Percentiles rank a stretch among this genome's conserved stretches.
Conservation (phyloP, 1,140 invertebrate genomes). For the Ceratosolen fusciceps region DNA sequence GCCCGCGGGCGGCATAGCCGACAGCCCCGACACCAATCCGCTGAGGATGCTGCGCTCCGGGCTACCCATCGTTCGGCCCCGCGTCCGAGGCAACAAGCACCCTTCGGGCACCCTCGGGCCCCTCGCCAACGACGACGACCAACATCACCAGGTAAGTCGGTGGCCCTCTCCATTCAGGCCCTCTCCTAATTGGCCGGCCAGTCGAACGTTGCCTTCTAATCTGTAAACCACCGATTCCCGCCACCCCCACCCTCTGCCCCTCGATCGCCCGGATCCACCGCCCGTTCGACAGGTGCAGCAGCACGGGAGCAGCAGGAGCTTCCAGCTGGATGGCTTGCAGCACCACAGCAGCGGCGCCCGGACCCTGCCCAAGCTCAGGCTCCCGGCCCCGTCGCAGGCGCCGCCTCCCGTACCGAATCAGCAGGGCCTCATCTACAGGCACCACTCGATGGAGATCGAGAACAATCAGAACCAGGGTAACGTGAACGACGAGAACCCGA, state of each 20-base stretch:
- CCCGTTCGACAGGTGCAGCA: neutral
- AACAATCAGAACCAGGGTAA: constrained; percentile 69
- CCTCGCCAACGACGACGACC: constrained; percentile 6
- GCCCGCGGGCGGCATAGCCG: constrained; percentile 62
- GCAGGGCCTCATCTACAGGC: constrained; percentile 54
- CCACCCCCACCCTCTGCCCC: no score
- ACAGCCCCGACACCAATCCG: constrained; percentile 75
- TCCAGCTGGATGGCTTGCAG: constrained; percentile 60
- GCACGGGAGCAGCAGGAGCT: constrained; percentile 34
- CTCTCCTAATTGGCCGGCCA: neutral
- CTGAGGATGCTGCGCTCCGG: constrained; percentile 80
- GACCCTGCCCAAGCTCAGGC: constrained; percentile 65
- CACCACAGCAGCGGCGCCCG: constrained; percentile 62
- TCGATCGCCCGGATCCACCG: neutral
- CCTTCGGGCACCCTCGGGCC: constrained; percentile 34
- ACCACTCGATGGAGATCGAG: constrained; percentile 64
- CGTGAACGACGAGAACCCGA: constrained; percentile 76
- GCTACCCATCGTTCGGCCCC: constrained; percentile 74
- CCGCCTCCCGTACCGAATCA: constrained; percentile 56
- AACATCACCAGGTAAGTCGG: constrained; percentile 29
- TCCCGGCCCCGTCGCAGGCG: constrained; percentile 56
- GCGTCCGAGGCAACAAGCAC: constrained; percentile 75
- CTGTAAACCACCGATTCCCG: no score
- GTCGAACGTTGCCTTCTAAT: no score
- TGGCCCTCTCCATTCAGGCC: neutral